Evolutionary conservation across 2,888 invertebrate species (phyloP).

Genomic region (Fabriciana adippe): DNA sequence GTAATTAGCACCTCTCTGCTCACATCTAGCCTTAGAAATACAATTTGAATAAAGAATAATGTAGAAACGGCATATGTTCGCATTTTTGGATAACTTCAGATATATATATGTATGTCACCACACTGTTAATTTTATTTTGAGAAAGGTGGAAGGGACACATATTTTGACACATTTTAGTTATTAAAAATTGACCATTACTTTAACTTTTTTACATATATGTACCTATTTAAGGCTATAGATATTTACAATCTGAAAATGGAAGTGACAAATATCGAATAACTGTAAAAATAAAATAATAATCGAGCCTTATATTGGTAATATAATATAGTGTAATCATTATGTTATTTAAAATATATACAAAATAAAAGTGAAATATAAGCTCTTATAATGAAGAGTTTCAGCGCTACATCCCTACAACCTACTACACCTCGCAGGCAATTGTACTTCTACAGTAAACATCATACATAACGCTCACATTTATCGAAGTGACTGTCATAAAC

Average conservation of each 20-base stretch:
- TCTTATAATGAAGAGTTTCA: not conserved
- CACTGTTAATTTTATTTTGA: not conserved
- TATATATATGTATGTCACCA: not conserved
- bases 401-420: constrained; percentile 25
- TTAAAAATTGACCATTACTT: too few species aligned
- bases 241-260: too few species aligned
- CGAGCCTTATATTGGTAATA: too few species aligned
- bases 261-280: too few species aligned
- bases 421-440: constrained; percentile 44
- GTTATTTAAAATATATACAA: too few species aligned
- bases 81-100: not conserved
- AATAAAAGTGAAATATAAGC: not conserved
- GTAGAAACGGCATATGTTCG: not conserved
- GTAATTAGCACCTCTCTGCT: constrained; percentile 78
- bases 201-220: too few species aligned
- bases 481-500: constrained; percentile 75
- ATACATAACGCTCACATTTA: constrained; percentile 68
- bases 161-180: too few species aligned
- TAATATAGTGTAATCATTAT: too few species aligned
- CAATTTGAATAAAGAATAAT: constrained; percentile 5
- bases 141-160: too few species aligned
- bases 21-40: constrained; percentile 47
- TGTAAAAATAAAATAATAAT: too few species aligned
- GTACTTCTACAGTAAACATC: constrained; percentile 51
- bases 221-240: too few species aligned